phyloP scores from a whole-genome alignment of 2,888 invertebrate genomes.

The Chrysolina oricalcia region DNA sequence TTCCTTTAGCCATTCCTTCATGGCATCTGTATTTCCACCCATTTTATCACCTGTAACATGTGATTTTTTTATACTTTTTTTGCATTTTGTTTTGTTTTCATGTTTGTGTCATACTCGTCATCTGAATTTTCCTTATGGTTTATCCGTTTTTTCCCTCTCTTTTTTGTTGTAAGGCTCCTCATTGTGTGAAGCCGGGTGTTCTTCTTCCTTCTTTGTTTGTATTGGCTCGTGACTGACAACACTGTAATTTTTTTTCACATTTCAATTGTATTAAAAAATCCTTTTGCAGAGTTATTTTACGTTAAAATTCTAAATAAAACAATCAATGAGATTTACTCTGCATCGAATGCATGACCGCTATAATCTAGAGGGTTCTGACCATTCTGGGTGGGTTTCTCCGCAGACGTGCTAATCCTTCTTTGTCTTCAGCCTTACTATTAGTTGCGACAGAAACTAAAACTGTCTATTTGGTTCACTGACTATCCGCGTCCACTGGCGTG shows the following conservation, averaged over 20 bases:
- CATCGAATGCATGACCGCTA: neutral
- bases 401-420: neutral
- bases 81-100: constrained; percentile 22
- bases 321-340: constrained; percentile 5
- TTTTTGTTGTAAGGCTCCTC: constrained; percentile 5
- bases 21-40: constrained; percentile 54
- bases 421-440: constrained; percentile 15
- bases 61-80: constrained; percentile 29
- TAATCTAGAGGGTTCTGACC: neutral
- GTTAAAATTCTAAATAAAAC: neutral
- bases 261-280: neutral
- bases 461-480: too few relatives aligned
- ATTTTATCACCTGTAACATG: constrained; percentile 34
- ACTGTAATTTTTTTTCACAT: too few relatives aligned
- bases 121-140: constrained; percentile 27
- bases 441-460: constrained; percentile 23
- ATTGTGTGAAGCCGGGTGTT: neutral
- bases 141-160: constrained; percentile 23
- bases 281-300: neutral
- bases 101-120: constrained; percentile 15
- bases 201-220: neutral
- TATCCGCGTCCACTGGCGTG: too few relatives aligned
- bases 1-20: constrained; percentile 54
- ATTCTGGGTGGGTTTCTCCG: neutral
- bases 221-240: constrained; percentile 18